phyloP scores from a whole-genome alignment of 2,797 vertebrate genomes.

The Pelodytes ibericus region DNA sequence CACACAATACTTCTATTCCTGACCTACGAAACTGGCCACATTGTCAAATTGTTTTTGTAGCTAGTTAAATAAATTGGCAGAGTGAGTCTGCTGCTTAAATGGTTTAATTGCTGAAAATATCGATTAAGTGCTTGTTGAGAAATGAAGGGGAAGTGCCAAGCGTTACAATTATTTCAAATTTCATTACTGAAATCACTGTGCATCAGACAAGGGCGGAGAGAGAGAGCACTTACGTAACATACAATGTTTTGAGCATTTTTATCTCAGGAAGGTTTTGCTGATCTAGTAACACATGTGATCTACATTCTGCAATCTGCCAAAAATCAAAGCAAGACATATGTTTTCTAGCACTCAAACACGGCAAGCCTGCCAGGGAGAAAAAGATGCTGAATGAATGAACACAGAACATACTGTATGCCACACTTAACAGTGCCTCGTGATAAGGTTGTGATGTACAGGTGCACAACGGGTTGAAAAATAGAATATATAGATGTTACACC shows the following conservation, averaged over 20 bases:
- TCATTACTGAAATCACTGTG: slow-evolving; percentile 22
- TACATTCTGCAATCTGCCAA: slow-evolving; percentile 62
- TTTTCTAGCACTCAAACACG: slow-evolving; percentile 62
- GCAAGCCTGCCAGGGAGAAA: slow-evolving; percentile 56
- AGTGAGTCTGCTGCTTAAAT: slow-evolving; percentile 10
- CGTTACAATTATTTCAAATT: slow-evolving; percentile 16
- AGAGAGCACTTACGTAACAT: slow-evolving; percentile 8
- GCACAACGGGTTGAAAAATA: neutral
- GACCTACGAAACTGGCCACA: neutral
- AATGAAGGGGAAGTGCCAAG: slow-evolving; percentile 1
- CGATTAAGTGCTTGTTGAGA: slow-evolving; percentile 31
- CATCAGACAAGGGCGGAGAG: neutral
- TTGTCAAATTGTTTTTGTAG: slow-evolving; percentile 11
- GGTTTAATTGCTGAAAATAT: slow-evolving; percentile 39
- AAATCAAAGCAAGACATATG: slow-evolving; percentile 66
- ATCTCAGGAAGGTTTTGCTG: slow-evolving; percentile 17
- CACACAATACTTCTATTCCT: neutral
- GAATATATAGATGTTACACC: no score
- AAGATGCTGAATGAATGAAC: slow-evolving; percentile 9
- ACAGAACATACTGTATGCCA: neutral
- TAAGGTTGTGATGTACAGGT: neutral
- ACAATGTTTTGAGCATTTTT: slow-evolving; percentile 14
- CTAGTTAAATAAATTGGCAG: slow-evolving; percentile 27
- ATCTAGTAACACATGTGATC: slow-evolving; percentile 66
- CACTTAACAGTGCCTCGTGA: neutral